phyloP scores from a whole-genome alignment of 2,888 invertebrate species.

The Cephus runcator region DNA sequence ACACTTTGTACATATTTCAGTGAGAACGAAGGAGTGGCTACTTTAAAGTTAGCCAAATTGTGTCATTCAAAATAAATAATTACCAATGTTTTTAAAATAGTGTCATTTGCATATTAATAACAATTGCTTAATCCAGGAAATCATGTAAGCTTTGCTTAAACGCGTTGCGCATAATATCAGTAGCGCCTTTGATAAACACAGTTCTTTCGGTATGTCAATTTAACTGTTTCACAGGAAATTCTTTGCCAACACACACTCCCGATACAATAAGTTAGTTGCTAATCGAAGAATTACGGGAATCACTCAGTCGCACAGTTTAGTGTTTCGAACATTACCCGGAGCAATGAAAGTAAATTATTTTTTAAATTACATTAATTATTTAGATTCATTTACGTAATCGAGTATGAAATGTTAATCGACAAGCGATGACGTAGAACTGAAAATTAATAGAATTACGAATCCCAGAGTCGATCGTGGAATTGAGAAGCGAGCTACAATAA shows the following conservation, averaged over 20 bases:
- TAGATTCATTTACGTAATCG: not conserved
- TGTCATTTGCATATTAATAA: not conserved
- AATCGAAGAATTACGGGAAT: not conserved
- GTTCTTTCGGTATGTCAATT: not conserved
- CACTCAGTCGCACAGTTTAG: not conserved
- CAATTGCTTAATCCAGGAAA: not conserved
- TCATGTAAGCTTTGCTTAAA: not conserved
- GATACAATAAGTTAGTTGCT: not conserved
- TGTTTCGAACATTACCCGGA: not conserved
- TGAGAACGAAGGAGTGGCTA: not conserved
- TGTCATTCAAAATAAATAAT: not conserved
- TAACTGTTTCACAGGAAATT: not conserved
- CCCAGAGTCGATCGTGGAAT: not conserved
- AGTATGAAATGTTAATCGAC: not conserved
- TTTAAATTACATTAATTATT: not conserved
- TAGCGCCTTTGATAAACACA: not conserved
- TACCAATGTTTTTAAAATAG: not conserved
- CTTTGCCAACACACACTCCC: not conserved
- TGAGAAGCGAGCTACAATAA: not conserved
- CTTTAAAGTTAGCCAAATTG: not conserved
- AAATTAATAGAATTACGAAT: not conserved
- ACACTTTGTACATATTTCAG: not conserved
- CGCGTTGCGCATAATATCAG: not conserved
- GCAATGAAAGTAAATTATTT: not conserved
- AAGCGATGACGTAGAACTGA: not conserved